phyloP scores from a whole-genome alignment of 2,797 vertebrate genomes.

The Enteromius treurensis region DNA sequence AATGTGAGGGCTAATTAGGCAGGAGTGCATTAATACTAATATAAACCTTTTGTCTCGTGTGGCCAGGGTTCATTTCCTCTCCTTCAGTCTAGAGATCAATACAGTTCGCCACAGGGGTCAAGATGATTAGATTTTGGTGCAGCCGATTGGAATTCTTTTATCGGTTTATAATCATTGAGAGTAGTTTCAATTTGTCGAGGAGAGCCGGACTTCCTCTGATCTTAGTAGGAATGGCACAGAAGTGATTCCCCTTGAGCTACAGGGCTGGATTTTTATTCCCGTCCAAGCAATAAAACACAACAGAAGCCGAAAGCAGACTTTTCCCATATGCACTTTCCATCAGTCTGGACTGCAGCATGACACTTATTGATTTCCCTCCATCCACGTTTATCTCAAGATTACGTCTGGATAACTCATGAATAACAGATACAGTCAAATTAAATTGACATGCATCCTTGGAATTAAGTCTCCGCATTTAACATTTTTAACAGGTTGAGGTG shows the following conservation, averaged over 20 bases:
- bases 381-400: constrained; percentile 52
- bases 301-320: constrained; percentile 38
- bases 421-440: constrained; percentile 16
- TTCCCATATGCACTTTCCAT: constrained; percentile 55
- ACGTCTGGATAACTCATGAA: neutral
- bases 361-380: constrained; percentile 67
- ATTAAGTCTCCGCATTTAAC: neutral
- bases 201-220: constrained; percentile 63
- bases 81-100: constrained; percentile 63
- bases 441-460: constrained; percentile 7
- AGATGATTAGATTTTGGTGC: constrained; percentile 69
- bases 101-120: constrained; percentile 66
- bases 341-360: constrained; percentile 58
- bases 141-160: constrained; percentile 68
- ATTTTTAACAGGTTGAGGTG: neutral
- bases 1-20: constrained; percentile 41
- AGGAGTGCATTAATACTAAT: constrained; percentile 59
- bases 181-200: constrained; percentile 60
- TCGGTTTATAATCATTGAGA: constrained; percentile 62
- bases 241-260: constrained; percentile 66
- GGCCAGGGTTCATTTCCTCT: constrained; percentile 64
- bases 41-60: constrained; percentile 50
- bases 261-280: constrained; percentile 60
- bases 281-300: constrained; percentile 63
- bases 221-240: constrained; percentile 64